Evolutionary conservation across 2,888 invertebrate genomes (phyloP), one percentile per base, ranked within the genome.

Genomic region (Conistra vaccinii): DNA sequence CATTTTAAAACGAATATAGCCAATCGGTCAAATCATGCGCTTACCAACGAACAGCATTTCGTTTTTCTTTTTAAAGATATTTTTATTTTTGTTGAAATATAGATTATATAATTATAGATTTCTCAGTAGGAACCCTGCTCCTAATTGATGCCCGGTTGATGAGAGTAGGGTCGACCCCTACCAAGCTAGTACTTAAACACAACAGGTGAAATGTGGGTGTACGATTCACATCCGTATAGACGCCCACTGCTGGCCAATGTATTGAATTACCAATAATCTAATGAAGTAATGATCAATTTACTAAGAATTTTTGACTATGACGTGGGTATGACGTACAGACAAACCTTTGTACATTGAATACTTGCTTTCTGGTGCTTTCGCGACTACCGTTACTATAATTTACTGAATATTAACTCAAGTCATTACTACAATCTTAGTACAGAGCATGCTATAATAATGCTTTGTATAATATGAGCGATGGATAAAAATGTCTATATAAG

Each of bases 391-490:
- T 29, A 29, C 14, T 58, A 35, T 20, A n/a, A 32, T 51, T 57
- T 20, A 35, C 20, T 17, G 12, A 48, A 14, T 39, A 80, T 65
- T 48, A 39, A 35, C 14, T 53, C 12, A 20, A 57, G 3, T 29
- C 6, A 57, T 66, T 45, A 53, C 45, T 60, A 23, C 29, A 53
- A 42, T 77, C 32, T 71, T 45, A 29, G 32, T 39, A 55, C 20
- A 9, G 14, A 61, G 53, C 65, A 29, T 55, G 26, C 32, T 42
- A n/a, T 20, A 42, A 55, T 67, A 73, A 72, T 32, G 67, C 55
- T 57, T 62, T 73, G 48, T 70, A 32, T 60, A 69, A 26, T 60
- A 69, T 82, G 82, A 78, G 69, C 62, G 79, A 81, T 75, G 71
- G 61, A 75, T 72, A 53, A 72, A 75, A 69, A 76, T 55, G 35